A percentile compares a stretch with the other conserved stretches of the same genome.
Conservation (phyloP, 1,140 invertebrate species). For the Trichonephila clavipes region DNA sequence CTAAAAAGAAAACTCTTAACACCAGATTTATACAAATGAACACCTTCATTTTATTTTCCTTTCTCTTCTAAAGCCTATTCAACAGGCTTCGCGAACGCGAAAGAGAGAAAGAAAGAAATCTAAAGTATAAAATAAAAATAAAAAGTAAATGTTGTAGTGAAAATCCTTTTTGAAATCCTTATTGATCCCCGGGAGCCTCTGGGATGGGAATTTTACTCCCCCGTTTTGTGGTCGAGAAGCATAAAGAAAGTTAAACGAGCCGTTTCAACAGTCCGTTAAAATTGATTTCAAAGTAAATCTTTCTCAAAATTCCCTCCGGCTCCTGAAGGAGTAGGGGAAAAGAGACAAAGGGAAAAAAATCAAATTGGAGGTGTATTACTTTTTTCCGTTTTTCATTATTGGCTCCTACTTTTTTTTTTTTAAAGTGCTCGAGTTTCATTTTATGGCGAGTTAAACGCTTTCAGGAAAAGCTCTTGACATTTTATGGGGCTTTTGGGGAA, state of each 20-base stretch:
- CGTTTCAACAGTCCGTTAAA: conserved; percentile 72
- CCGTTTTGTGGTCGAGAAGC: conserved; percentile 57
- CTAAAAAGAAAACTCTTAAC: too few relatives aligned
- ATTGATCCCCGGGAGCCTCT: conserved; percentile 61
- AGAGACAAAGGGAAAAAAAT: conserved; percentile 12
- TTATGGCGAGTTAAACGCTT: conserved; percentile 71
- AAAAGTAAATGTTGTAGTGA: conserved; percentile 38
- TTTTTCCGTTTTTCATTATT: conserved; percentile 16
- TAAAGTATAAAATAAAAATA: conserved; percentile 29
- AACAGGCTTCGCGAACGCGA: conserved; percentile 33
- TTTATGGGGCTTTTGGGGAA: conserved; percentile 25
- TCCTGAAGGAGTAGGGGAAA: not conserved
- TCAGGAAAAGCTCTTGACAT: not conserved
- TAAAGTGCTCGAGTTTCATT: conserved; percentile 3
- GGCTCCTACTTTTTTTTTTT: conserved; percentile 12
- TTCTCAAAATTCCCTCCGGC: conserved; percentile 72
- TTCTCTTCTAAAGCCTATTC: not conserved
- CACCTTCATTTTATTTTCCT: not conserved
- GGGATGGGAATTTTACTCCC: conserved; percentile 58
- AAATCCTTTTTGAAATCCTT: conserved; percentile 74
- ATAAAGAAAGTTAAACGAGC: conserved; percentile 74
- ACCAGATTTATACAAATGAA: not conserved
- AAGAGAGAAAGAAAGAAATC: conserved; percentile 36
- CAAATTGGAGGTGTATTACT: conserved; percentile 71
- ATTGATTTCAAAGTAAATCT: conserved; percentile 75